Base-by-base conservation (phyloP, 2,888 invertebrate genomes). In the Eucriotettix oculatus region DNA sequence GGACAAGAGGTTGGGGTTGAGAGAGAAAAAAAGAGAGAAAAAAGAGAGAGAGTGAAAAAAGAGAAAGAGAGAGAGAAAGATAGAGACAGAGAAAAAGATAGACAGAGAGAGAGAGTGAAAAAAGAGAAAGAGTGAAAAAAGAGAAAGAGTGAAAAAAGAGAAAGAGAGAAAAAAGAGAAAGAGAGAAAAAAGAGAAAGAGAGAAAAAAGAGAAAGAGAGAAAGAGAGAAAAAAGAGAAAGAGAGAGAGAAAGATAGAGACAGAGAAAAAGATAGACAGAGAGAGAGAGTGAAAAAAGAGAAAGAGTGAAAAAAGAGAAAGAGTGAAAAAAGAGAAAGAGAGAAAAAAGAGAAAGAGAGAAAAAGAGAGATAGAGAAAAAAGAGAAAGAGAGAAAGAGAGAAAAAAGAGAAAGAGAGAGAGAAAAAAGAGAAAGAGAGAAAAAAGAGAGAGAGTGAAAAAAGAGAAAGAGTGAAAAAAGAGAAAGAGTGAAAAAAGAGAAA, bases 341-440 rank as follows among this genome's bases (percentile, higher is more conserved):
- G 3, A n/a, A 3, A n/a, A 5, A 10, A 5, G 5, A n/a, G n/a
- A 9, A n/a, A 10, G 1, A 48, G 48, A 9, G 48, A 10, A 9
- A 10, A 9, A 5, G 1, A 5, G 48, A n/a, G 9, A 7, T n/a
- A 5, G 0, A 2, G 3, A 1, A 12, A 7, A n/a, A 48, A n/a
- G 7, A 7, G 9, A 7, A 9, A n/a, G 9, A 5, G 2, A 7
- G 9, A 1, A n/a, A 9, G 9, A n/a, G 9, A n/a, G n/a, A 9
- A 48, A 9, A 9, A 48, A 2, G 5, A 7, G 10, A 0, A 48
- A 7, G n/a, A n/a, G 9, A 9, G 48, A 48, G 10, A 48, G 10
- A n/a, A n/a, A 1, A 0, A 48, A n/a, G 0, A n/a, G 7, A 5
- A n/a, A 48, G 48, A 48, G 48, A 5, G n/a, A n/a, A 48, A n/a